These are phyloP conservation scores for Dolichotis patagonum DNA, from an alignment of 2,113 vertebrate genomes.

Conservation along the genomic window DNA sequence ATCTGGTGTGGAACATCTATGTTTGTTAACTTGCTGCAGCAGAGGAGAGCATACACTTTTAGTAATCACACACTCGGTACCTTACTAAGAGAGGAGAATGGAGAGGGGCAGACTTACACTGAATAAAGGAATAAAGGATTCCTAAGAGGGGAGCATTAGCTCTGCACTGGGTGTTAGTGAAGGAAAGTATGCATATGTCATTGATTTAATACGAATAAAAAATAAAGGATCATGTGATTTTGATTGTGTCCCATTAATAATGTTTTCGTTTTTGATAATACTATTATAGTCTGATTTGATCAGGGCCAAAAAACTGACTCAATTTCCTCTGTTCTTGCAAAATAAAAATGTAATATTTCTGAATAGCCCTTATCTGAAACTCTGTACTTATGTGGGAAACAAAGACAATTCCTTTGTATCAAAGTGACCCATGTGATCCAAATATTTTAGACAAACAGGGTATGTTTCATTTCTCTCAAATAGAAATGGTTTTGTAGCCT, in stretches of 20 bases:
- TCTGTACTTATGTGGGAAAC: background rate
- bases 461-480: background rate
- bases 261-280: background rate
- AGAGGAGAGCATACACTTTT: background rate
- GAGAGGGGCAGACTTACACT: background rate
- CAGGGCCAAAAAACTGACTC: background rate
- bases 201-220: background rate
- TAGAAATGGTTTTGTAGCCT: background rate
- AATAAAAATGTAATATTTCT: background rate
- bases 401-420: background rate
- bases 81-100: background rate
- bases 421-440: fast-evolving
- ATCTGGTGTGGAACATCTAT: background rate
- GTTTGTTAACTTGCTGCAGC: background rate
- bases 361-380: background rate
- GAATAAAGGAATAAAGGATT: background rate
- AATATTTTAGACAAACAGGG: background rate
- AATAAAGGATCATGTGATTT: background rate
- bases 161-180: background rate
- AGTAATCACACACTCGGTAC: background rate
- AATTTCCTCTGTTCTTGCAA: background rate
- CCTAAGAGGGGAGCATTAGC: background rate
- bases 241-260: background rate
- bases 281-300: background rate
- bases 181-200: background rate